Evolutionary conservation across 2,113 vertebrate species (phyloP).

Genomic region (Corythaeola cristata): DNA sequence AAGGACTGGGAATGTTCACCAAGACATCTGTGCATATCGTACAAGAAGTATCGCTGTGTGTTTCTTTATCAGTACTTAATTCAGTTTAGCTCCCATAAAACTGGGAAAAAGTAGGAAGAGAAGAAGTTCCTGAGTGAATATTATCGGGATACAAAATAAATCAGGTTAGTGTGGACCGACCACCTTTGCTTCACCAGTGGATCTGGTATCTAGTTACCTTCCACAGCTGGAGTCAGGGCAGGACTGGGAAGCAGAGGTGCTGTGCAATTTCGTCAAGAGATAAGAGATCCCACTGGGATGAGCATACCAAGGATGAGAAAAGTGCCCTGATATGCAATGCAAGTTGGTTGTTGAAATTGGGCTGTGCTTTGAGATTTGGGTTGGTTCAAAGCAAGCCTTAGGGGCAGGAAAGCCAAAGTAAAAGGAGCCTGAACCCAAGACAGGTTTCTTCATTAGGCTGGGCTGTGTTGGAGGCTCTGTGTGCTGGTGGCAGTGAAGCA

Average conservation of each 20-base stretch:
- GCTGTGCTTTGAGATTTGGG: background rate
- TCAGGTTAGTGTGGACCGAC: rapidly evolving
- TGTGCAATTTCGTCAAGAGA: background rate
- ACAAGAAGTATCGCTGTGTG: background rate
- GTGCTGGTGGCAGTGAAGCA: background rate
- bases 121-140: background rate
- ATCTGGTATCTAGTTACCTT: background rate
- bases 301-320: background rate
- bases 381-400: background rate
- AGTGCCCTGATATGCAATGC: background rate
- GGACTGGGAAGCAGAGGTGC: background rate
- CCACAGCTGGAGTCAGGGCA: background rate
- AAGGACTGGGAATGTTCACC: background rate
- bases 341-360: background rate
- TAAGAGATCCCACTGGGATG: background rate
- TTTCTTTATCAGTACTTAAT: background rate
- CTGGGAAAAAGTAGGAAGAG: background rate
- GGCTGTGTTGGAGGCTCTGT: background rate
- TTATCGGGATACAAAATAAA: background rate
- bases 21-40: background rate
- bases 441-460: background rate
- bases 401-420: background rate
- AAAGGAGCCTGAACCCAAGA: background rate
- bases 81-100: background rate
- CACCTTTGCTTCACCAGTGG: background rate